Evolutionary conservation across 2,888 invertebrate genomes (phyloP).

Genomic region (Lamproptera curius): DNA sequence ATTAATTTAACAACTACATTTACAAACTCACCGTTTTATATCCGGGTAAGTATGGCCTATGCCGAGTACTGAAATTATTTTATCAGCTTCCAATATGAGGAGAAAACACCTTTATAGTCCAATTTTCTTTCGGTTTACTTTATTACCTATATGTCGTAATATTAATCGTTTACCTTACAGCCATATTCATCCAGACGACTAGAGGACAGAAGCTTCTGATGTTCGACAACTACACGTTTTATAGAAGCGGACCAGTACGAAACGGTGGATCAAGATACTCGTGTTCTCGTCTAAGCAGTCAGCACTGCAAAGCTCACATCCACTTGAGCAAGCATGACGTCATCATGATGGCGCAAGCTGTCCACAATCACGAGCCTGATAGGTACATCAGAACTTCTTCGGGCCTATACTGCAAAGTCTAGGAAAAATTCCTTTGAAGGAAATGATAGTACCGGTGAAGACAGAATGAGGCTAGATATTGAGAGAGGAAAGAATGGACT

Average conservation of each 20-base stretch:
- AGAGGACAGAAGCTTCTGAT: constrained; percentile 33
- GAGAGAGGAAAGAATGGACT: no score
- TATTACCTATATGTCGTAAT: no score
- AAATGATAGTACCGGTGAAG: no score
- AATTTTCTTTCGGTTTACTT: no score
- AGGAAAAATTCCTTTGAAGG: no score
- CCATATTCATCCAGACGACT: constrained; percentile 27
- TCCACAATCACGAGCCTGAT: constrained; percentile 25
- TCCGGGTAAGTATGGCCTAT: no score
- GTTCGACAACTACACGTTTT: constrained; percentile 40
- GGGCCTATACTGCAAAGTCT: constrained; percentile 8
- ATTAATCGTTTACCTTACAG: constrained; percentile 3
- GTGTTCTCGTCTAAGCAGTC: constrained; percentile 38
- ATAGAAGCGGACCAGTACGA: constrained; percentile 33
- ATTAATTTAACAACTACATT: no score
- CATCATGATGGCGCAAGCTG: constrained; percentile 14
- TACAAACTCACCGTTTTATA: no score
- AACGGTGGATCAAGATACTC: constrained; percentile 41
- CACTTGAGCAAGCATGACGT: constrained; percentile 33
- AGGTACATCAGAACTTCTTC: constrained; percentile 5
- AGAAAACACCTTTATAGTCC: no score
- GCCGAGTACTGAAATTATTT: no score
- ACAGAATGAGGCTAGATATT: no score
- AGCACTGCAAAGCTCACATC: constrained; percentile 40
- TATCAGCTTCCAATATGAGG: no score